Evolutionary conservation across 2,113 vertebrate species (phyloP).

Genomic region (Cheilinus undulatus): DNA sequence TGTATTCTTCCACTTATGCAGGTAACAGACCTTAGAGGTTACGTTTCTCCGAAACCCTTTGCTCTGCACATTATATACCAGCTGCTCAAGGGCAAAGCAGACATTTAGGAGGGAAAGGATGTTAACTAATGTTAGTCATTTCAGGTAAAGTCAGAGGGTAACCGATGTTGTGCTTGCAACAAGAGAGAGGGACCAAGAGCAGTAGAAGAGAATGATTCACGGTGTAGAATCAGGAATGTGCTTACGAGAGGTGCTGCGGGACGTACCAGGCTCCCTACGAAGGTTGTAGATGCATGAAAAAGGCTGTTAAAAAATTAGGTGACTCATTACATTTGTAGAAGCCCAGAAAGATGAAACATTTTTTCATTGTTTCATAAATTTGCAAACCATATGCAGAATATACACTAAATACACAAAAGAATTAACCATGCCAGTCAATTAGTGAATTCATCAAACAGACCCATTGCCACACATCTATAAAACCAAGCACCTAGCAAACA

Average conservation of each 20-base stretch:
- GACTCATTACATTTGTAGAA: conserved; percentile 35
- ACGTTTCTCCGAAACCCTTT: conserved; percentile 6
- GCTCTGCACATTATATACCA: conserved; percentile 14
- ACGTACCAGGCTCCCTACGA: conserved; percentile 37
- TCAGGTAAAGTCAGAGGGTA: conserved; percentile 26
- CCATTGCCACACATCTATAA: too few species aligned
- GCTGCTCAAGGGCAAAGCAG: conserved; percentile 19
- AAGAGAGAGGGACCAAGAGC: conserved; percentile 35
- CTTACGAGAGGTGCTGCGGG: conserved; percentile 53
- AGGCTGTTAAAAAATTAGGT: conserved; percentile 36
- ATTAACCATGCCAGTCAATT: too few species aligned
- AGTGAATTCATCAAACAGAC: too few species aligned
- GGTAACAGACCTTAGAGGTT: conserved; percentile 29
- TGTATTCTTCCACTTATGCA: conserved; percentile 23
- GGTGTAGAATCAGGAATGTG: conserved; percentile 50
- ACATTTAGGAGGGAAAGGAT: neutral
- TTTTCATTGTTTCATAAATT: neutral
- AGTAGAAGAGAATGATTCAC: conserved; percentile 56
- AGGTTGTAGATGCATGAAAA: conserved; percentile 51
- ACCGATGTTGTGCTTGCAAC: conserved; percentile 22
- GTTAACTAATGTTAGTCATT: conserved; percentile 40
- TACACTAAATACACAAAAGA: too few species aligned
- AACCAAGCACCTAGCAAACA: too few species aligned
- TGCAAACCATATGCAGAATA: neutral
- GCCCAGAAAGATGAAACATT: neutral